Evolutionary conservation across 35 echinoderm and acorn worm genomes (phyloP).

Genomic region (Apostichopus japonicus): DNA sequence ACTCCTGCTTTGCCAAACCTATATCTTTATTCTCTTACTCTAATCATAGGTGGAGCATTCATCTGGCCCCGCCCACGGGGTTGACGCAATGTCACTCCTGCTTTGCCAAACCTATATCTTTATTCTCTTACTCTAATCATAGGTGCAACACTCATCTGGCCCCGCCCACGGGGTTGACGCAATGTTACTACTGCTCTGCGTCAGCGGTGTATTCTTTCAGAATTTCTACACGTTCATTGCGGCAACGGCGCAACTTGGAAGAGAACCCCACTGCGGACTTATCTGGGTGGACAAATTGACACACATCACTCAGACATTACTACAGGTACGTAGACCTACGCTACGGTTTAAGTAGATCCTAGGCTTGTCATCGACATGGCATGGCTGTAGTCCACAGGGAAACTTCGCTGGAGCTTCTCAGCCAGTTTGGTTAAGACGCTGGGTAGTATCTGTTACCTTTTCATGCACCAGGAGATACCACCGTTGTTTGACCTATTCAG

Average conservation of each 20-base stretch:
- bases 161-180: conserved; percentile 84
- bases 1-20: conserved; percentile 58
- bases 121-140: no score
- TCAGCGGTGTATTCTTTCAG: conserved; percentile 77
- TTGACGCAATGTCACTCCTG: conserved; percentile 74
- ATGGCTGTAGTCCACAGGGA: no score
- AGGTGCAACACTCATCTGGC: conserved; percentile 57
- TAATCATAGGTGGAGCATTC: conserved; percentile 55
- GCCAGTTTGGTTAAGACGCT: no score
- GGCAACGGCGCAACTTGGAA: conserved; percentile 60
- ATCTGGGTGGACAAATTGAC: conserved; percentile 83
- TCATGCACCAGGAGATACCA: no score
- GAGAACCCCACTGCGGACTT: conserved; percentile 57
- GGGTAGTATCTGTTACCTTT: no score
- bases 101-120: no score
- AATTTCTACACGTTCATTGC: conserved; percentile 89
- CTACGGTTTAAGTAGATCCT: background rate
- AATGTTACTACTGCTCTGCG: conserved; percentile 76
- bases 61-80: conserved; percentile 75
- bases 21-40: no score
- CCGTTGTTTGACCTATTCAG: no score
- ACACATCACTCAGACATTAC: conserved; percentile 81
- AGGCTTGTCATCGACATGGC: no score
- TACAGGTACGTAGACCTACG: conserved; percentile 54
- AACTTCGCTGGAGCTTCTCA: no score